These are phyloP conservation scores for Polydesmus complanatus DNA, from an alignment of 2,888 invertebrate species.

Conservation along the genomic window DNA sequence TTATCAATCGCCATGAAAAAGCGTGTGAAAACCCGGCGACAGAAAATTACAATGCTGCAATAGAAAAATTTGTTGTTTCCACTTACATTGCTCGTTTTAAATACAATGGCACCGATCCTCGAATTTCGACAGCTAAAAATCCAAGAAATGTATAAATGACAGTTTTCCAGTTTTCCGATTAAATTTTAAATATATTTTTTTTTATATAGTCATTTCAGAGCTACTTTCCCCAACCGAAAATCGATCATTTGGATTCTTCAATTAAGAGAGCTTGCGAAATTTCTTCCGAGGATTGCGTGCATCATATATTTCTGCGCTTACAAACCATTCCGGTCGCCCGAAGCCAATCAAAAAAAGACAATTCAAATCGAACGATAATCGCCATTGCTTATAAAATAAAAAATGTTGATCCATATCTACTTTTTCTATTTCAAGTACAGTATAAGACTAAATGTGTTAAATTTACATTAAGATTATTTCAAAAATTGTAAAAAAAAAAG, in stretches of 20 bases:
- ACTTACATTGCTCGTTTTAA: constrained; percentile 7
- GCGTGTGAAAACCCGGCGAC: background rate
- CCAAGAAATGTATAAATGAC: background rate
- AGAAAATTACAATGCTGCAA: constrained; percentile 6
- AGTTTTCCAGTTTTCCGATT: background rate
- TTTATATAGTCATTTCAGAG: constrained; percentile 6
- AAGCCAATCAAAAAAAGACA: background rate
- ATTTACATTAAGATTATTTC: background rate
- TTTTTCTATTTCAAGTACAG: constrained; percentile 8
- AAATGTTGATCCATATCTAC: background rate
- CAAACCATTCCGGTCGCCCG: background rate
- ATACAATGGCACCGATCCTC: background rate
- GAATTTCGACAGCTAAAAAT: background rate
- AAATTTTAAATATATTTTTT: background rate
- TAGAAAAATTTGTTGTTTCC: constrained; percentile 11
- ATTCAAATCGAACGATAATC: background rate
- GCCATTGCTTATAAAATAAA: background rate
- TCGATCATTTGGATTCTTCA: background rate
- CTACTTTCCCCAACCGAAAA: background rate
- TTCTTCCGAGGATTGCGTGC: constrained; percentile 6
- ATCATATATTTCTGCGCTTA: constrained; percentile 7
- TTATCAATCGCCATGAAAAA: background rate
- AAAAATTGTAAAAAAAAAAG: too few relatives aligned
- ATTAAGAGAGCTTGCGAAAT: background rate
- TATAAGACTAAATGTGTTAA: background rate